A percentile compares a stretch with the other conserved stretches of the same genome.
Conservation (phyloP, 2,888 invertebrate genomes). For the Ophion costatus region DNA sequence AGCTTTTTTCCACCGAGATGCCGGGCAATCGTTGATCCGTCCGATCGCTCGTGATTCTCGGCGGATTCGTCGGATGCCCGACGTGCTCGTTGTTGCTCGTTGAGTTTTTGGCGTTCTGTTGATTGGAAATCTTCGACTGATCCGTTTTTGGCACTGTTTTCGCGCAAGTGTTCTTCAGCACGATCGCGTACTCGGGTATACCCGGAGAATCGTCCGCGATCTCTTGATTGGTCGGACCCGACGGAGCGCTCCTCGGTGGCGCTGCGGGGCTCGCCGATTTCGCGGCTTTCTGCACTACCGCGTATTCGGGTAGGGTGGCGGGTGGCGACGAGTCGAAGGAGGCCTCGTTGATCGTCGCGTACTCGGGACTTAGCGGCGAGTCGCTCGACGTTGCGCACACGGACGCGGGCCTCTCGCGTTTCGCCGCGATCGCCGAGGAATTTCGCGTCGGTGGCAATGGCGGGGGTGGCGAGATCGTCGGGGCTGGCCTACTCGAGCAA, state of each 20-base stretch:
- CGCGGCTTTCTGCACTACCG: conserved; percentile 77
- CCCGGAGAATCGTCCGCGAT: conserved; percentile 37
- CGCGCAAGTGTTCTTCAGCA: conserved; percentile 75
- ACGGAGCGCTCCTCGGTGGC: not conserved
- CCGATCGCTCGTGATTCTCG: not conserved
- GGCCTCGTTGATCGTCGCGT: conserved; percentile 77
- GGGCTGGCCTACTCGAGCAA: conserved; percentile 83
- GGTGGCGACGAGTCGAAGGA: conserved; percentile 69
- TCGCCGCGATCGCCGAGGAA: conserved; percentile 74
- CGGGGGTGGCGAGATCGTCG: conserved; percentile 84
- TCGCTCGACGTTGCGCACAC: conserved; percentile 74
- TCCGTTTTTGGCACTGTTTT: conserved; percentile 61
- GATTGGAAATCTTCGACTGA: conserved; percentile 37
- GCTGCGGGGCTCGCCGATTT: conserved; percentile 58
- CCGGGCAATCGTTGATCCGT: conserved; percentile 27
- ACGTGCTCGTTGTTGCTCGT: conserved; percentile 73
- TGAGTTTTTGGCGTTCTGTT: conserved; percentile 53
- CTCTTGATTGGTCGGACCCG: conserved; percentile 1
- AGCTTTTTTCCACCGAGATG: conserved; percentile 4
- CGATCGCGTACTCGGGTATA: conserved; percentile 80
- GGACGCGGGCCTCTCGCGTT: conserved; percentile 78
- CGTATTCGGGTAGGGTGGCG: conserved; percentile 78
- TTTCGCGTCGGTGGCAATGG: conserved; percentile 80
- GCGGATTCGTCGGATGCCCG: not conserved
- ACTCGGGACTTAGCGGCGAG: conserved; percentile 76